Percentiles rank a stretch among this genome's conserved stretches.
These are phyloP conservation scores for Mantis religiosa DNA, from an alignment of 2,888 invertebrate species.

Conservation along the genomic window DNA sequence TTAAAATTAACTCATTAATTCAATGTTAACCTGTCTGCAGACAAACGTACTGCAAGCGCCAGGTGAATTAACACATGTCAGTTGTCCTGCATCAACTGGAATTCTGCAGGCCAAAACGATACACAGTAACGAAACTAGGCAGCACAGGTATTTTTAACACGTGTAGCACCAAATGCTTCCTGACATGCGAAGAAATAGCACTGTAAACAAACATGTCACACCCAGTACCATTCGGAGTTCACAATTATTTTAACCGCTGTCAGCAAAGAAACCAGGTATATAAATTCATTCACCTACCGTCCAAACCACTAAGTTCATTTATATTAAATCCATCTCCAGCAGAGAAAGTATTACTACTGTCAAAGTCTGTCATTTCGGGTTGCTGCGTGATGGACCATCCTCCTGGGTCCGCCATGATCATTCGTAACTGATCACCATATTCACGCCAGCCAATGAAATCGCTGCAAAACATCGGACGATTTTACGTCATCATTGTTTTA, in stretches of 20 bases:
- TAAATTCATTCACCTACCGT: slow-evolving; percentile 52
- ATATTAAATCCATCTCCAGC: slow-evolving; percentile 59
- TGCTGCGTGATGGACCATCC: slow-evolving; percentile 36
- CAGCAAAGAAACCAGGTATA: slow-evolving; percentile 1
- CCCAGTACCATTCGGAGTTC: neutral
- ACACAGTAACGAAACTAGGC: neutral
- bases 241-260: neutral
- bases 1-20: no score
- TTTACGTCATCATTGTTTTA: slow-evolving; percentile 46
- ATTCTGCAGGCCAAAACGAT: neutral
- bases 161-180: neutral
- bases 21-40: no score
- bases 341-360: slow-evolving; percentile 46
- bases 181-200: neutral
- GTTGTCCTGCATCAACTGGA: neutral
- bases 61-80: no score
- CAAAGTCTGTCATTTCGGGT: slow-evolving; percentile 44
- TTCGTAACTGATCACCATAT: slow-evolving; percentile 39
- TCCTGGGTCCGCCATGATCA: slow-evolving; percentile 41
- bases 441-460: slow-evolving; percentile 54
- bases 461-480: slow-evolving; percentile 56
- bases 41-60: no score
- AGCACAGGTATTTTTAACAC: neutral
- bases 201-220: neutral
- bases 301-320: slow-evolving; percentile 63